These are phyloP conservation scores for Cichlasoma orientale DNA, from an alignment of 2,797 vertebrate species.

Conservation along the genomic window DNA sequence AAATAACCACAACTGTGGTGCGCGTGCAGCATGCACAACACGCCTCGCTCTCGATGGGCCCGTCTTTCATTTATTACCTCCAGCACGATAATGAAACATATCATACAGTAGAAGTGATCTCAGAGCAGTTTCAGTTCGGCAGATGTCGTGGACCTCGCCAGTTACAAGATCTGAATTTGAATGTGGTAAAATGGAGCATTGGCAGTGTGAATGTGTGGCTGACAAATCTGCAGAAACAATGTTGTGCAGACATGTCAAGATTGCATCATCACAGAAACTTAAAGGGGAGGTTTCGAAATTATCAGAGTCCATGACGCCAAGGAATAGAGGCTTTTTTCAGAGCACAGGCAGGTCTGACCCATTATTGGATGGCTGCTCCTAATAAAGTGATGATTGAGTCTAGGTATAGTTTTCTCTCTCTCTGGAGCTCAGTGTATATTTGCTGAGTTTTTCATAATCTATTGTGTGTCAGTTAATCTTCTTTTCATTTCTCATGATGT, in stretches of 20 bases:
- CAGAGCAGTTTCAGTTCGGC: not conserved
- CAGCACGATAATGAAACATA: not conserved
- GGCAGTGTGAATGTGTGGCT: not conserved
- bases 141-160: not conserved
- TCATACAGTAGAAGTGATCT: not conserved
- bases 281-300: not conserved
- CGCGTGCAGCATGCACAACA: fast-evolving
- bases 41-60: no score
- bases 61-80: not conserved
- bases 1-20: not conserved
- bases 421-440: not conserved
- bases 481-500: not conserved
- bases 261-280: not conserved
- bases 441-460: not conserved
- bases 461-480: not conserved
- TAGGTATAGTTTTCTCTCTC: not conserved
- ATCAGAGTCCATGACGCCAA: not conserved
- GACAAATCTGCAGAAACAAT: no score
- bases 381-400: not conserved
- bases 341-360: not conserved
- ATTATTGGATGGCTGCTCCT: not conserved
- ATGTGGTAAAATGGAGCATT: not conserved
- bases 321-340: not conserved
- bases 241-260: not conserved
- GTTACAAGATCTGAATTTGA: not conserved